A percentile compares a stretch with the other conserved stretches of the same genome.
Evolutionary conservation across 2,113 vertebrate genomes (phyloP).

Genomic region (Psettodes erumei): DNA sequence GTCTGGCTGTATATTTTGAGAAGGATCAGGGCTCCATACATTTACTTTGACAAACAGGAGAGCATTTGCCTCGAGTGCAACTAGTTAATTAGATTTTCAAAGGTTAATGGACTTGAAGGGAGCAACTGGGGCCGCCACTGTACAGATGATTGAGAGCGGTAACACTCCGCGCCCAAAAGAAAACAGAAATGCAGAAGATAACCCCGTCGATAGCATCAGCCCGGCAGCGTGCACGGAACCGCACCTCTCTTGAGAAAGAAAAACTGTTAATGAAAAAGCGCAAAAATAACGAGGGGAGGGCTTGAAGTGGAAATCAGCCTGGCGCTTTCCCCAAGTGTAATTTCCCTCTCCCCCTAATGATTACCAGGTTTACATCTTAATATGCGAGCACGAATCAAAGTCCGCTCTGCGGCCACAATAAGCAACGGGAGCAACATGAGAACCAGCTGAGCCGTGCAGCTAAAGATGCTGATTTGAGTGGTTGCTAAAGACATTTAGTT

Average conservation of each 20-base stretch:
- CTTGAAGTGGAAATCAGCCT: constrained; percentile 40
- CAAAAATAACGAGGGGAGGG: constrained; percentile 7
- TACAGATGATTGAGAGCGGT: not conserved
- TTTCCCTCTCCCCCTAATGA: constrained; percentile 30
- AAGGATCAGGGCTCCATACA: constrained; percentile 23
- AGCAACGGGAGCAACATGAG: constrained; percentile 29
- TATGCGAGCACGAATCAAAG: constrained; percentile 9
- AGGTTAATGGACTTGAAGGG: constrained; percentile 30
- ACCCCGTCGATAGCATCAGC: not conserved
- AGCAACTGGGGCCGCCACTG: not conserved
- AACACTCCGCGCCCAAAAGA: not conserved
- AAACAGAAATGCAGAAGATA: not conserved
- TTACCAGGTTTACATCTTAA: constrained; percentile 38
- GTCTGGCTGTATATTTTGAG: constrained; percentile 35
- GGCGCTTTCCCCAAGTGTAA: constrained; percentile 28
- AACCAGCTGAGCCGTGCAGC: constrained; percentile 14
- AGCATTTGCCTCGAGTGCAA: constrained; percentile 10
- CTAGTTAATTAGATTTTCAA: constrained; percentile 41
- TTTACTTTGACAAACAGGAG: constrained; percentile 58
- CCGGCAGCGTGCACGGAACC: too few species aligned
- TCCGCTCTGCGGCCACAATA: constrained; percentile 13
- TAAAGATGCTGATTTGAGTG: constrained; percentile 39
- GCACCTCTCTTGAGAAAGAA: not conserved
- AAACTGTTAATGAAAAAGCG: not conserved
- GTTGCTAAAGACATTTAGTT: constrained; percentile 16